Conservation (phyloP, 1,140 invertebrate species). For the Calephelis nemesis region DNA sequence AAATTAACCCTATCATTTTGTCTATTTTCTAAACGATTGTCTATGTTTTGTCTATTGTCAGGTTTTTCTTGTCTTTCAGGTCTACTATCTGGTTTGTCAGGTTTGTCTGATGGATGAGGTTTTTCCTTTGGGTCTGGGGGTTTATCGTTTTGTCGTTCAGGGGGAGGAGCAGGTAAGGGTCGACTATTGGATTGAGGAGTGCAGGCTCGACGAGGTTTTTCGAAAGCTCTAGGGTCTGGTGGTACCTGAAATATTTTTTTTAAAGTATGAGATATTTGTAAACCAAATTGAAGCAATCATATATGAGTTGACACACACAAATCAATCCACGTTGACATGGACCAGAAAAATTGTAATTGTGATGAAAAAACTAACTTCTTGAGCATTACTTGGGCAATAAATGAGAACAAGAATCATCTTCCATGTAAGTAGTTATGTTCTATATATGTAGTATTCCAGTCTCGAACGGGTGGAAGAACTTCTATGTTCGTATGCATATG, state of each 20-base stretch:
- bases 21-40: slow-evolving; percentile 23
- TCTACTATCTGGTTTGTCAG: slow-evolving; percentile 20
- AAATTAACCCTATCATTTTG: slow-evolving; percentile 18
- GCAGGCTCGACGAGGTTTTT: slow-evolving; percentile 64
- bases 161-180: slow-evolving; percentile 61
- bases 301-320: too few relatives aligned
- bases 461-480: too few relatives aligned
- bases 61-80: slow-evolving; percentile 29
- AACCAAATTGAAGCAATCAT: background rate
- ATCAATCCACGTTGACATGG: too few relatives aligned
- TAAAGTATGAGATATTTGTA: background rate
- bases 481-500: too few relatives aligned
- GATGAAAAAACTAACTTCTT: too few relatives aligned
- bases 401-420: too few relatives aligned
- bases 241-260: slow-evolving; percentile 49
- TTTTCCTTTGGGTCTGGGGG: slow-evolving; percentile 19
- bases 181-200: slow-evolving; percentile 69
- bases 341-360: too few relatives aligned
- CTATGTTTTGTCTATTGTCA: background rate
- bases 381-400: too few relatives aligned
- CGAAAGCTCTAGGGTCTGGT: slow-evolving; percentile 67
- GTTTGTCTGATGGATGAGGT: background rate
- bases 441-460: too few relatives aligned
- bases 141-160: slow-evolving; percentile 46
- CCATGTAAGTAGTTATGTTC: too few relatives aligned